Conservation (phyloP, 2,888 invertebrate species). For the Parnassius orleans region DNA sequence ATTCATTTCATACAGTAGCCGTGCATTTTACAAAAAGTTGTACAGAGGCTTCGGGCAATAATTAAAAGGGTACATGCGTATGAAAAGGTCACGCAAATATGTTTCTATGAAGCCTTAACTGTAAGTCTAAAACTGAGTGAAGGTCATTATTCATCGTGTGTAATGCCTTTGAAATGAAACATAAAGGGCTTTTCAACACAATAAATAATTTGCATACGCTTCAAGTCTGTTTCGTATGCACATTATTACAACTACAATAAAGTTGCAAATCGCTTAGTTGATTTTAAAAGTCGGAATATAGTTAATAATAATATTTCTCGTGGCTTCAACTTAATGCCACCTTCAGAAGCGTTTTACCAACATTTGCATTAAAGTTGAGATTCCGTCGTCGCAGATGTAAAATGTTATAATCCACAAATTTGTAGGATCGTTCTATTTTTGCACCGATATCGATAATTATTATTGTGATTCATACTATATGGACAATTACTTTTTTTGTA, state of each 20-base stretch:
- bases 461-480: neutral
- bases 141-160: slow-evolving; percentile 14
- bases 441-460: slow-evolving; percentile 14
- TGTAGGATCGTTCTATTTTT: slow-evolving; percentile 19
- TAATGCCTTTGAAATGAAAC: slow-evolving; percentile 22
- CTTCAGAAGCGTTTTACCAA: slow-evolving; percentile 29
- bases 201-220: slow-evolving; percentile 31
- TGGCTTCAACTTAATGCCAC: slow-evolving; percentile 27
- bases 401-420: slow-evolving; percentile 37
- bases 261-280: slow-evolving; percentile 3
- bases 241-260: neutral
- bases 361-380: slow-evolving; percentile 37
- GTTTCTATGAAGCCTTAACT: neutral
- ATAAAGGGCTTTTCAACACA: slow-evolving; percentile 31
- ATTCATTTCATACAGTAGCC: slow-evolving; percentile 24
- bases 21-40: slow-evolving; percentile 24
- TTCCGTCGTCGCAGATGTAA: slow-evolving; percentile 28
- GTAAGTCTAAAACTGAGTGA: slow-evolving; percentile 9
- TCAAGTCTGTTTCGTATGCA: neutral
- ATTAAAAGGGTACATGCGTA: neutral
- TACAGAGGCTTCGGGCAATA: neutral
- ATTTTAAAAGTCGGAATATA: neutral
- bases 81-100: slow-evolving; percentile 4
- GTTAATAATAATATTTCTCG: slow-evolving; percentile 27
- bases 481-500: no score